These are phyloP conservation scores for Solenopsis invicta DNA, from an alignment of 1,140 invertebrate species.

Conservation along the genomic window DNA sequence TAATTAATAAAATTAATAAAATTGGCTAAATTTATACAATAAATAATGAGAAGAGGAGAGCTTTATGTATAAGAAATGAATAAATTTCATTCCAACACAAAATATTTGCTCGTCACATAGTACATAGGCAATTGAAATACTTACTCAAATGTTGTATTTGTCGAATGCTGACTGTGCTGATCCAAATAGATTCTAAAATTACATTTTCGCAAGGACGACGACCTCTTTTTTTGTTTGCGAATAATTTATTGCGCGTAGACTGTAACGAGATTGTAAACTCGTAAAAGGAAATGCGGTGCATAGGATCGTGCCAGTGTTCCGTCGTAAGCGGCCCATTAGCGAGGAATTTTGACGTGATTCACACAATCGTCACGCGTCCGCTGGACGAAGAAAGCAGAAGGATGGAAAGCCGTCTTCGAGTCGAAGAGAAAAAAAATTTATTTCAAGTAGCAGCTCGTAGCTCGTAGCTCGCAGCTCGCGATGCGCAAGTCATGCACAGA, in stretches of 20 bases:
- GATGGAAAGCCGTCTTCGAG: constrained; percentile 63
- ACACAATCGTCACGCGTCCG: constrained; percentile 71
- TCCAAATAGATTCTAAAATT: neutral
- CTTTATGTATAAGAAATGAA: neutral
- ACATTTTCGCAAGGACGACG: neutral
- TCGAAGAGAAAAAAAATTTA: constrained; percentile 75
- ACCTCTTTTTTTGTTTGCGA: neutral
- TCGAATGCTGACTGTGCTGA: neutral
- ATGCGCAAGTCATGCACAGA: constrained; percentile 82
- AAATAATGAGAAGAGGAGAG: neutral
- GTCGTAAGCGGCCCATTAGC: constrained; percentile 80
- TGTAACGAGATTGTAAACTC: constrained; percentile 62
- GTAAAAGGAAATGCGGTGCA: constrained; percentile 65
- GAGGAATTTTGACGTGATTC: constrained; percentile 80
- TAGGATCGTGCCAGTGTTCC: constrained; percentile 41
- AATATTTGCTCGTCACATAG: neutral
- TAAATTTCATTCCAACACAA: no score
- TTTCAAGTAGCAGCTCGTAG: constrained; percentile 80
- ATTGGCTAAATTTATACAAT: neutral
- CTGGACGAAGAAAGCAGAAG: constrained; percentile 50
- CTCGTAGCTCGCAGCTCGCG: constrained; percentile 76
- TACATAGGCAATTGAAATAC: neutral
- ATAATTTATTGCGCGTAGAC: constrained; percentile 65
- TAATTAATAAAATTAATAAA: neutral
- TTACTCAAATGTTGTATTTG: neutral